Conservation (phyloP, 2,888 invertebrate species). For the Glyphotaelius pellucidus region DNA sequence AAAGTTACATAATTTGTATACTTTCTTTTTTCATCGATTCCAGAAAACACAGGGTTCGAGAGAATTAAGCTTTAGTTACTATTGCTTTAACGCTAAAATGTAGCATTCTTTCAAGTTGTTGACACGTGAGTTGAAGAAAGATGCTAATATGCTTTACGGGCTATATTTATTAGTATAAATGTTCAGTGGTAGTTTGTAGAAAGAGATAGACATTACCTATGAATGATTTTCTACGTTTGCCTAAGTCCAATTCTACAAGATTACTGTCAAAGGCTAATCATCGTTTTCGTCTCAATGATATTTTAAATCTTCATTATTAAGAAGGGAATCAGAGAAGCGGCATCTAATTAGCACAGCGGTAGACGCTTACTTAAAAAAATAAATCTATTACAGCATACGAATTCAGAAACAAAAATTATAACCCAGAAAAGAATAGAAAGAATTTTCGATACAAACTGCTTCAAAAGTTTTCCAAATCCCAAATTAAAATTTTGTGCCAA, state of each 20-base stretch:
- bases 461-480: not conserved
- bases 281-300: conserved; percentile 4
- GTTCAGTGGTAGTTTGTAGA: not conserved
- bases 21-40: not conserved
- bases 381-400: conserved; percentile 58
- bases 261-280: not conserved
- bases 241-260: conserved; percentile 16
- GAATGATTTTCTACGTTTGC: conserved; percentile 19
- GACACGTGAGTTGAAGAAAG: not conserved
- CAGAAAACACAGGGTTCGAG: not conserved
- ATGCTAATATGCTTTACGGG: not conserved
- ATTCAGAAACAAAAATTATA: conserved; percentile 51
- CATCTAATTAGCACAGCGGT: conserved; percentile 63
- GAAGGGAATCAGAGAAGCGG: conserved; percentile 57
- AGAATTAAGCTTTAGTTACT: not conserved
- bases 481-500: conserved; percentile 12
- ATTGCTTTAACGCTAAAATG: not conserved
- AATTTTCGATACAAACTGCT: not conserved
- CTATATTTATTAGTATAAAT: not conserved
- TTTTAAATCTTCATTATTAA: conserved; percentile 18
- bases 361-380: conserved; percentile 59
- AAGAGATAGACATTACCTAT: not conserved
- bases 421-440: conserved; percentile 52
- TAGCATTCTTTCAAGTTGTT: not conserved
- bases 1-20: not conserved